Evolutionary conservation across 2,888 invertebrate species (phyloP), one percentile per base, ranked within the genome.

Genomic region (Dasypolia templi): DNA sequence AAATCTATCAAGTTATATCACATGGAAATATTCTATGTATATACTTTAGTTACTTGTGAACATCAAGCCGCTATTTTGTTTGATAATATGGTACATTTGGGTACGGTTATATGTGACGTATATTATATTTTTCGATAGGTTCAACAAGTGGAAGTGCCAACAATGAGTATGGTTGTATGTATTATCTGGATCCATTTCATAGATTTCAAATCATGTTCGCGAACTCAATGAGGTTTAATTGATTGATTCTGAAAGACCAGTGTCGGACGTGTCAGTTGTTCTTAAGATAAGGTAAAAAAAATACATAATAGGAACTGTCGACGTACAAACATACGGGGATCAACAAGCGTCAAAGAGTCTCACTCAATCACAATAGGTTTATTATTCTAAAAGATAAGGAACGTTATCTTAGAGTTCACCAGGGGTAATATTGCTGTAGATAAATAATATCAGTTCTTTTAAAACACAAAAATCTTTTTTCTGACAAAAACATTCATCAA

Each of bases 371-470:
- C 35, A 72, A 72, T 72, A 53, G 17, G 61, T 65, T 65, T 65
- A 44, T 75, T 82, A 74, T 74, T 79, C 14, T 22, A 51, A 51
- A 58, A 58, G 71, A 77, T 74, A 75, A 65, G 39, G 14, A 29
- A 72, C 44, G 22, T 66, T 79, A 85, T 80, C 85, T 42, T 44
- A 59, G 51, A 83, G 85, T 79, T 83, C 74, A 80, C 58, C 66
- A 58, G 35, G 80, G 79, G 82, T 75, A 83, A 78, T 79, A 49
- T 78, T 78, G 59, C 46, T 58, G 55, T 5, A 70, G 67, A 78
- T 68, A 68, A 55, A 44, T 61, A 32, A 53, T 32, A 12, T 32
- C 19, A n/a, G 29, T 35, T 51, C 44, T 67, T 62, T 62, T 32
- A 32, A 14, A 53, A 73, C 42, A 53, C 29, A 81, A 39, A 75